phyloP scores from a whole-genome alignment of 2,797 vertebrate genomes.

The Ceyx erithaca region DNA sequence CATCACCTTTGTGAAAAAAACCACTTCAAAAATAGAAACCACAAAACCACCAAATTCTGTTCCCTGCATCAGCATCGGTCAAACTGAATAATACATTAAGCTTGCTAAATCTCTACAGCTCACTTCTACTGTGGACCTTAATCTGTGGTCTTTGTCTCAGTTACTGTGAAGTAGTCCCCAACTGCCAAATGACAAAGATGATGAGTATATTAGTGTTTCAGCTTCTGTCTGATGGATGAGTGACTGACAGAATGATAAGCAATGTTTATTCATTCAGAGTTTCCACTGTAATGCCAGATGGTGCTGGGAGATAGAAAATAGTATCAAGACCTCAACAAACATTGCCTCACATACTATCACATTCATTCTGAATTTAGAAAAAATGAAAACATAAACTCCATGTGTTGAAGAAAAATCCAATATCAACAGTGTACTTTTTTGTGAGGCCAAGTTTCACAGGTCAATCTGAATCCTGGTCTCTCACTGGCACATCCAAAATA shows the following conservation, averaged over 20 bases:
- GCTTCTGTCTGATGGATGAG: neutral
- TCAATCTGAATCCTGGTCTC: neutral
- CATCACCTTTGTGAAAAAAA: neutral
- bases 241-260: constrained; percentile 29
- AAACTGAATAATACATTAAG: neutral
- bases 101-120: neutral
- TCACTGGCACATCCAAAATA: rapidly evolving
- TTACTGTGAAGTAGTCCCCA: neutral
- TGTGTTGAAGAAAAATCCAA: neutral
- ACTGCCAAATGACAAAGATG: neutral
- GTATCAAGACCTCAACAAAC: neutral
- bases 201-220: neutral
- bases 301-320: constrained; percentile 1
- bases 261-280: neutral
- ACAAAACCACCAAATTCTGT: neutral
- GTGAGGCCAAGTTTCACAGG: neutral
- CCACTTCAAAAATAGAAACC: neutral
- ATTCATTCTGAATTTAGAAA: neutral
- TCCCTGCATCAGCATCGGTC: neutral
- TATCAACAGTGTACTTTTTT: neutral
- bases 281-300: constrained; percentile 19
- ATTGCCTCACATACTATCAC: neutral
- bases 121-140: neutral
- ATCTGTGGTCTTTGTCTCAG: neutral
- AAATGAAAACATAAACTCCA: neutral